Evolutionary conservation across 2,888 invertebrate species (phyloP).

Genomic region (Bibio marci): DNA sequence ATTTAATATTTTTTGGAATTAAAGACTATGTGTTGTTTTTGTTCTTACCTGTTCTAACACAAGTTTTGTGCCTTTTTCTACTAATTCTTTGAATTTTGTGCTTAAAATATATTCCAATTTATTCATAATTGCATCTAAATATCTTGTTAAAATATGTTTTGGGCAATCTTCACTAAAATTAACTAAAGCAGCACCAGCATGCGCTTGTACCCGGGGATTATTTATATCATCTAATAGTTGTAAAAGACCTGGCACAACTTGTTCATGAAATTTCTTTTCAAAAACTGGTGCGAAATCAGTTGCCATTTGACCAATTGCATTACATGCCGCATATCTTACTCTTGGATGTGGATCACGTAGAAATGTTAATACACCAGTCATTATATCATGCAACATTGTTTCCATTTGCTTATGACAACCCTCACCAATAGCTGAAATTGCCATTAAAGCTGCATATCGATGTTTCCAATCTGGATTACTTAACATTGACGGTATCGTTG

Average conservation of each 20-base stretch:
- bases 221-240: conserved; percentile 76
- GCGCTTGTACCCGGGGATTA: conserved; percentile 78
- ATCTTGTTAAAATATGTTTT: conserved; percentile 76
- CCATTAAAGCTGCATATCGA: conserved; percentile 96
- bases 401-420: conserved; percentile 99
- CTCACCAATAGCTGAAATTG: conserved; percentile 94
- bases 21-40: not conserved
- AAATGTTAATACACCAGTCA: conserved; percentile 76
- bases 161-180: conserved; percentile 99
- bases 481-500: conserved; percentile 75
- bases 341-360: conserved; percentile 50
- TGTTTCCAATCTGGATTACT: conserved; percentile 67
- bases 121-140: conserved; percentile 78
- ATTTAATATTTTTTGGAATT: too few relatives aligned
- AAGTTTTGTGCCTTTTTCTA: conserved; percentile 86
- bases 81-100: conserved; percentile 85
- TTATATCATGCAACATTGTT: conserved; percentile 76
- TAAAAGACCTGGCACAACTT: conserved; percentile 82
- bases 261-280: conserved; percentile 94
- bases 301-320: conserved; percentile 97
- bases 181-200: conserved; percentile 85
- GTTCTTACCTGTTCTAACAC: conserved; percentile 69
- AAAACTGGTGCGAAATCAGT: conserved; percentile 95
- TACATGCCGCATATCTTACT: conserved; percentile 85
- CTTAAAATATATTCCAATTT: conserved; percentile 81